Base-by-base conservation (phyloP, 2,888 invertebrate genomes). In the Callyntrura sp. region DNA sequence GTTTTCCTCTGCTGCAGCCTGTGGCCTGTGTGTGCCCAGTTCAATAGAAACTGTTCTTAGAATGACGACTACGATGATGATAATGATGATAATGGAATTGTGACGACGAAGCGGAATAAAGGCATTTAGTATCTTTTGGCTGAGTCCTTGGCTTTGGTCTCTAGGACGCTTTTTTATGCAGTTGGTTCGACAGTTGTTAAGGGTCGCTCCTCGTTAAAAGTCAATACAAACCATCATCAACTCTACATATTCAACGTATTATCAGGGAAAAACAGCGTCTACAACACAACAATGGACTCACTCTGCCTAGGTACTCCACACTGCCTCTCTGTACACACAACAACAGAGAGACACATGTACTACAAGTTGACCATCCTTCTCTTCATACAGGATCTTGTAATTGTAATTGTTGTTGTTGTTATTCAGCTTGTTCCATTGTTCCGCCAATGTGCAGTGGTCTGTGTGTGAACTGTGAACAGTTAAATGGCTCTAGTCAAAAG, bases 101-200 rank as follows among this genome's bases (percentile, higher is more conserved):
- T 14, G 51, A 51, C 51, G 35, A 35, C 35, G 35, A 35, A 35
- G 35, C 35, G 35, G 35, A 35, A 35, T 35, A 35, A 35, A 35
- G 35, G 35, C 35, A 35, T n/a, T 11, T 57, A 20, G 17, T 60
- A 23, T 20, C 2, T 12, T 45, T 11, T 8, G 25, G 81, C 43
- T 20, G 78, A 87, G 87, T 81, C 87, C 87, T 87, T 87, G 87
- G 87, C 35, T 35, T n/a, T 35, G 35, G 6, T 35, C 35, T 81
- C 79, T 87, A 87, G 87, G 87, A 87, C 87, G 68, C 73, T 20
- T 86, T 57, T 70, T 87, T 55, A 55, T 55, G 14, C 55, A 55
- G 35, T 6, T 35, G 6, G 35, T 35, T 55, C 17, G 55, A 17
- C 5, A n/a, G 12, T 55, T 87, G 81, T 87, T 87, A 86, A 87